Base-by-base conservation (phyloP, 2,113 vertebrate species). In the Benitochromis conjunctus region DNA sequence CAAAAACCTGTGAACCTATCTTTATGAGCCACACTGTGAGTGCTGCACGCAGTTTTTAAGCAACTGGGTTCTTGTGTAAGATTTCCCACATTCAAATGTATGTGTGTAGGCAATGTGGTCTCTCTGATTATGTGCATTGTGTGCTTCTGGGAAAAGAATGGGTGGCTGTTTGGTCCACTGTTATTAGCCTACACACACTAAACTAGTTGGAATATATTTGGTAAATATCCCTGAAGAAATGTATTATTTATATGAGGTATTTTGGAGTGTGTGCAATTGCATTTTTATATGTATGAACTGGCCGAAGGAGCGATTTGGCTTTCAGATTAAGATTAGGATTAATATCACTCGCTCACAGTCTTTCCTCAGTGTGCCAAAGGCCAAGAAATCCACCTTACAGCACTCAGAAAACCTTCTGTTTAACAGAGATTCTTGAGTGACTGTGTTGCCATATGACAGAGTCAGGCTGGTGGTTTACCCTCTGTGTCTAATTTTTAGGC, bases 31-130 rank as follows among this genome's bases (percentile, higher is more conserved):
- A n/a, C 14, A 36, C 56, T 60, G 8, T n/a, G n/a, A 56, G 34
- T 38, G 31, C 26, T 76, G 46, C 13, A 46, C 11, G 6, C 10
- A 41, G 31, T n/a, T 81, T 76, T 57, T 53, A 54, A n/a, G 34
- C 24, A 43, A 10, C 4, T 43, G 31, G 69, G 10, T 6, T 53
- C 29, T 12, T 55, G 31, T 24, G 62, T 69, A 88, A 80, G 38
- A 80, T 82, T 85, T 69, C 43, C 82, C 53, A 51, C 60, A 57
- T 57, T 83, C 46, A 29, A 5, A 41, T 80, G 18, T 36, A 19
- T 80, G 66, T 85, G 62, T 89, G 88, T 82, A 77, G 88, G 82
- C 78, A 81, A 43, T 29, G 58, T 69, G 69, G 46, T 77, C 74
- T 83, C 13, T 79, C 12, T 81, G 58, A 51, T 55, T 62, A 46